Conservation (phyloP, 1,140 invertebrate genomes). For the Bombus pascuorum region DNA sequence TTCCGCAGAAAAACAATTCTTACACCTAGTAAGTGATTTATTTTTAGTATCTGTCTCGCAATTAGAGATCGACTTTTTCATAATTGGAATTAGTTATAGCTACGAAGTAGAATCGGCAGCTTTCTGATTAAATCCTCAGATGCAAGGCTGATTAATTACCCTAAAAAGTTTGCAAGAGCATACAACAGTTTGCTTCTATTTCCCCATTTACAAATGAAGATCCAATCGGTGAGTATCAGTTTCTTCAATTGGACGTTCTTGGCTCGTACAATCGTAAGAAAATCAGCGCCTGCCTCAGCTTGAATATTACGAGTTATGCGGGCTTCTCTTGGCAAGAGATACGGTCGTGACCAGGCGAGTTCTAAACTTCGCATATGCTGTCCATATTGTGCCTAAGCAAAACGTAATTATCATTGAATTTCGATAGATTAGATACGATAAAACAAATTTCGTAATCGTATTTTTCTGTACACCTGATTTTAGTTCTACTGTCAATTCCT, state of each 20-base stretch:
- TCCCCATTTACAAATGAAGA: constrained; percentile 76
- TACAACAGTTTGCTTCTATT: constrained; percentile 74
- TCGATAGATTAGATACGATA: too few species aligned
- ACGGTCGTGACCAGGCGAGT: constrained; percentile 77
- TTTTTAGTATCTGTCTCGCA: too few species aligned
- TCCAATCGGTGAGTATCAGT: constrained; percentile 78
- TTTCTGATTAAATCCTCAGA: neutral
- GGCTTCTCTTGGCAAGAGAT: constrained; percentile 67
- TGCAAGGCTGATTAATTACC: constrained; percentile 55
- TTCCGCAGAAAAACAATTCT: too few species aligned
- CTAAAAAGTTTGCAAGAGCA: constrained; percentile 75
- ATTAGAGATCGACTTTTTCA: too few species aligned
- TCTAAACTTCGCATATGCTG: constrained; percentile 77
- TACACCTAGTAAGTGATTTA: too few species aligned
- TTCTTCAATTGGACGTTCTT: constrained; percentile 75
- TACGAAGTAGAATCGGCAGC: neutral
- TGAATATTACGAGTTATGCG: constrained; percentile 68
- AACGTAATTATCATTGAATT: neutral
- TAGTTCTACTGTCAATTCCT: neutral
- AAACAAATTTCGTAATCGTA: neutral
- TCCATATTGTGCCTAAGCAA: constrained; percentile 75
- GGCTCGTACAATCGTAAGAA: constrained; percentile 67
- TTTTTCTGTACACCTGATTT: neutral
- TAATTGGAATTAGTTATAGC: neutral
- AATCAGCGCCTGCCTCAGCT: constrained; percentile 73